Evolutionary conservation across 1,140 invertebrate species (phyloP).

Genomic region (Hormaphis cornu): DNA sequence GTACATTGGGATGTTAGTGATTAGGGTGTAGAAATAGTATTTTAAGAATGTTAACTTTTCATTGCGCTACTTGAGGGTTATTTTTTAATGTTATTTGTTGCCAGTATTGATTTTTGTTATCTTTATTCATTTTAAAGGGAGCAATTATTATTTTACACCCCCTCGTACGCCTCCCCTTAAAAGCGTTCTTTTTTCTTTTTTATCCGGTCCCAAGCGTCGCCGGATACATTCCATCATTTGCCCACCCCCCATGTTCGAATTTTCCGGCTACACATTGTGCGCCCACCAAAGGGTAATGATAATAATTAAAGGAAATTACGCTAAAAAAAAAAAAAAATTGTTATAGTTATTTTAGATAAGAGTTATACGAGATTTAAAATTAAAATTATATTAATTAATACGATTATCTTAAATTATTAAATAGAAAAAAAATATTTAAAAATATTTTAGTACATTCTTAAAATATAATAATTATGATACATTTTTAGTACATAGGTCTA

Average conservation of each 20-base stretch:
- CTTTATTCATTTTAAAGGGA: constrained; percentile 25
- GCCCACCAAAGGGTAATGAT: constrained; percentile 24
- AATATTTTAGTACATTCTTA: constrained; percentile 31
- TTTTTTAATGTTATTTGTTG: constrained; percentile 32
- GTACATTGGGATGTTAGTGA: constrained; percentile 25
- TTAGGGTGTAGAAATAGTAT: constrained; percentile 16
- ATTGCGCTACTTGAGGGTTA: constrained; percentile 26
- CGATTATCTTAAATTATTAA: constrained; percentile 32
- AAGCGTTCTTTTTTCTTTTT: constrained; percentile 5
- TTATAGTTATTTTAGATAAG: constrained; percentile 33
- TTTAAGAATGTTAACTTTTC: constrained; percentile 25
- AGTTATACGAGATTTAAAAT: constrained; percentile 30
- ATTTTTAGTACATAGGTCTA: constrained; percentile 26
- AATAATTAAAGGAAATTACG: constrained; percentile 25
- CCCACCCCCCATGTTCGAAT: constrained; percentile 28
- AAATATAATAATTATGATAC: constrained; percentile 12
- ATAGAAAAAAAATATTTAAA: constrained; percentile 29
- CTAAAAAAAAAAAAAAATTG: constrained; percentile 30
- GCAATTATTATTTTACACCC: constrained; percentile 14
- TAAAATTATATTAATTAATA: constrained; percentile 30
- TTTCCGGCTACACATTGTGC: constrained; percentile 31
- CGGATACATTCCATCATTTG: constrained; percentile 31
- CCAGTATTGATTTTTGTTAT: constrained; percentile 31
- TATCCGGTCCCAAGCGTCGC: constrained; percentile 28
- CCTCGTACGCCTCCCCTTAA: neutral